phyloP scores from a whole-genome alignment of 2,113 vertebrate species.

The Trogon melanurus region DNA sequence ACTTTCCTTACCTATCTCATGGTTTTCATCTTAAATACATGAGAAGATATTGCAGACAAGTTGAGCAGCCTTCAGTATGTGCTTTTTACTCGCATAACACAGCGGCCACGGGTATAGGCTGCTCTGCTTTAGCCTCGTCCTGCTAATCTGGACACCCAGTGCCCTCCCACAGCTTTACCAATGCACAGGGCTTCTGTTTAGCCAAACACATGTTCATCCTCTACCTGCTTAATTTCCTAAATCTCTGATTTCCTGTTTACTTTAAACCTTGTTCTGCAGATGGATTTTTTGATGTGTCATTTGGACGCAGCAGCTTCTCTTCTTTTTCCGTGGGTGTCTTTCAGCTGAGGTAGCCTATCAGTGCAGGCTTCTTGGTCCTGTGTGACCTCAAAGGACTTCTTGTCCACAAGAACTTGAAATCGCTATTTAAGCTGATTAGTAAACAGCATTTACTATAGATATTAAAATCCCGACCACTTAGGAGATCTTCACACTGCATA shows the following conservation, averaged over 20 bases:
- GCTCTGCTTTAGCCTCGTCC: not conserved
- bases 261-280: not conserved
- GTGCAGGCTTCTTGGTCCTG: not conserved
- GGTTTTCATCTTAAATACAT: not conserved
- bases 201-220: not conserved
- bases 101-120: not conserved
- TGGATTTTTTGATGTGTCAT: not conserved
- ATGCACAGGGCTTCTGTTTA: not conserved
- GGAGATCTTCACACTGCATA: not conserved
- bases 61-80: not conserved
- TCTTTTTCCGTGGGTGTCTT: not conserved
- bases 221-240: not conserved
- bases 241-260: not conserved
- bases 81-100: not conserved
- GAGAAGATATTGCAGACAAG: not conserved
- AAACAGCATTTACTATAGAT: slow-evolving; percentile 15
- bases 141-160: not conserved
- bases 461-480: not conserved
- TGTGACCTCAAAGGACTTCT: not conserved
- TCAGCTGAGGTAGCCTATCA: not conserved
- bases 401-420: not conserved
- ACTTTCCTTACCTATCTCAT: not conserved
- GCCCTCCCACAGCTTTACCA: not conserved
- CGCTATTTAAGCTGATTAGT: not conserved
- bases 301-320: not conserved